A percentile compares a stretch with the other conserved stretches of the same genome.
Evolutionary conservation across 2,888 invertebrate genomes (phyloP).

Genomic region (Nymphalis c-album): DNA sequence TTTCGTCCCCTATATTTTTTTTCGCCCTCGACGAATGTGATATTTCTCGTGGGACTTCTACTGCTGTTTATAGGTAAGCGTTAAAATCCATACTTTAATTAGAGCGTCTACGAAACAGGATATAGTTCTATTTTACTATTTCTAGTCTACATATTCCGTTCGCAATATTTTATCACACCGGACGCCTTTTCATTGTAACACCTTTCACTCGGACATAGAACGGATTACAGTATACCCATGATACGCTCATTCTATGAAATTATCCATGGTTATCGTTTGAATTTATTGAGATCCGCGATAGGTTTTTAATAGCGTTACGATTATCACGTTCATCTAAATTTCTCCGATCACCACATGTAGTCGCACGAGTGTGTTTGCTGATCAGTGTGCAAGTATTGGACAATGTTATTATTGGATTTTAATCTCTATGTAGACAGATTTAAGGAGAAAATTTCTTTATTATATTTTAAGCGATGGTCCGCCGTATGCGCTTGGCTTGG

Average conservation of each 20-base stretch:
- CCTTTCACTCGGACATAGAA: constrained; percentile 24
- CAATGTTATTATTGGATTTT: constrained; percentile 21
- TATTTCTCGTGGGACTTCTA: constrained; percentile 72
- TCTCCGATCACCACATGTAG: constrained; percentile 44
- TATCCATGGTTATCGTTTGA: constrained; percentile 45
- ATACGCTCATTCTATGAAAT: constrained; percentile 38
- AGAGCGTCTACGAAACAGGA: not conserved
- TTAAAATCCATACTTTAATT: constrained; percentile 52
- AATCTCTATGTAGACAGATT: constrained; percentile 22
- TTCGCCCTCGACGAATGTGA: constrained; percentile 61
- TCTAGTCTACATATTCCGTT: constrained; percentile 11
- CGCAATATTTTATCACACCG: constrained; percentile 13
- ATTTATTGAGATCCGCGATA: constrained; percentile 47
- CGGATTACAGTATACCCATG: constrained; percentile 38
- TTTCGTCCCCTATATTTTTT: constrained; percentile 53
- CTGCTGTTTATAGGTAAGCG: constrained; percentile 59
- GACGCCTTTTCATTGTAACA: constrained; percentile 13
- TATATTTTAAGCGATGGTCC: constrained; percentile 19
- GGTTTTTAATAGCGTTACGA: constrained; percentile 49
- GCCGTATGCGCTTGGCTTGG: constrained; percentile 30
- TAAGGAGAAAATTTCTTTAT: constrained; percentile 24
- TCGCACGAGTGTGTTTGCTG: constrained; percentile 32
- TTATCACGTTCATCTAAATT: constrained; percentile 52
- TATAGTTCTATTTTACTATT: not conserved
- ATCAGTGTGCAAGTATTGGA: not conserved